Percentiles rank a stretch among this genome's conserved stretches.
Conservation (phyloP, 2,797 vertebrate species). For the Naso thynnoides region DNA sequence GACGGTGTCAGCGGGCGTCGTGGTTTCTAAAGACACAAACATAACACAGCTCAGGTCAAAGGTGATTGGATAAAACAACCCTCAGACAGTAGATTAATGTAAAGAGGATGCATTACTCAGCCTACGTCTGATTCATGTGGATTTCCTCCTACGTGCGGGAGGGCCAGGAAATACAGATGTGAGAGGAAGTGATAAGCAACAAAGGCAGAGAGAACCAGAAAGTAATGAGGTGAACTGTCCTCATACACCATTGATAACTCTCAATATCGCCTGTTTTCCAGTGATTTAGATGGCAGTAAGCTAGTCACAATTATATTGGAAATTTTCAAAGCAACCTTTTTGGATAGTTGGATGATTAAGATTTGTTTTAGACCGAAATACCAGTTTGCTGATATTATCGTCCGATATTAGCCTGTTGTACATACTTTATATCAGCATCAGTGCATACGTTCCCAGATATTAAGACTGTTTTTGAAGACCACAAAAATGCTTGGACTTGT, state of each 20-base stretch:
- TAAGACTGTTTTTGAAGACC: no score
- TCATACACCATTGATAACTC: background rate
- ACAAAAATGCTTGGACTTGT: no score
- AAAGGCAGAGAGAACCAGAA: slow-evolving; percentile 20
- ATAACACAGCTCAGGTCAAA: slow-evolving; percentile 23
- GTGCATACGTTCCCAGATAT: no score
- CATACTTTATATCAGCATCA: no score
- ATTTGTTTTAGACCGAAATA: no score
- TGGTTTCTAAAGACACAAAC: slow-evolving; percentile 84
- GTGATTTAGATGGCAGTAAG: no score
- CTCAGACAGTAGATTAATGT: background rate
- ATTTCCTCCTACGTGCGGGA: slow-evolving; percentile 7
- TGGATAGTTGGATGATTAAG: no score
- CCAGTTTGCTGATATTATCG: no score
- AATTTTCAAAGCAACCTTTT: background rate
- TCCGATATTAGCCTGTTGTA: no score
- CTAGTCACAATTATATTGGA: background rate
- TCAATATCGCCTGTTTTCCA: no score
- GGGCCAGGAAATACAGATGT: slow-evolving; percentile 20
- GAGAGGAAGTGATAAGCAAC: slow-evolving; percentile 51
- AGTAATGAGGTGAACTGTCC: slow-evolving; percentile 16
- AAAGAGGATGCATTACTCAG: slow-evolving; percentile 18
- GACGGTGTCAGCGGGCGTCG: slow-evolving; percentile 87
- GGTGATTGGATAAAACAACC: background rate
- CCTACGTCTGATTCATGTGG: slow-evolving; percentile 19